Conservation (phyloP, 1,140 invertebrate genomes). For the Cotesia chilonis region DNA sequence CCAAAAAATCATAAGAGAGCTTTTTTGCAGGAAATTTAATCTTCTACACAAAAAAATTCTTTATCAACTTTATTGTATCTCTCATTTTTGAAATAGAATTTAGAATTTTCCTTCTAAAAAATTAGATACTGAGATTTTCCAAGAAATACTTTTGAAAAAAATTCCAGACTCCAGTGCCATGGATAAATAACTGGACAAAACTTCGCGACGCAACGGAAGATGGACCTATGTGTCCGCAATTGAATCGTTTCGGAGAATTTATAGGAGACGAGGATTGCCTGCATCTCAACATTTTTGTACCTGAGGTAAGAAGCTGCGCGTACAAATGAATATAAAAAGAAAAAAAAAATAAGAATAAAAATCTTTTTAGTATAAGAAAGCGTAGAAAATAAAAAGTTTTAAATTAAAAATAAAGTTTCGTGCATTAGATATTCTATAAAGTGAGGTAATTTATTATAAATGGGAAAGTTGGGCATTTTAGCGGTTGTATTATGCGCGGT, state of each 20-base stretch:
- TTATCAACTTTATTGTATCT: no score
- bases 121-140: no score
- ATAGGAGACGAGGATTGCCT: slow-evolving; percentile 60
- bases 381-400: no score
- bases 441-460: neutral
- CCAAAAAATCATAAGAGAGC: no score
- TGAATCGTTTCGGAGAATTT: slow-evolving; percentile 2
- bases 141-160: no score
- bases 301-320: slow-evolving; percentile 45
- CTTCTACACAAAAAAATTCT: no score
- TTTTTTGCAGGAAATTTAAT: no score
- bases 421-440: neutral
- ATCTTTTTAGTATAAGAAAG: no score
- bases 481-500: neutral
- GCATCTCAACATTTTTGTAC: slow-evolving; percentile 58
- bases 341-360: neutral
- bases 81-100: no score
- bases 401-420: no score
- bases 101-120: no score
- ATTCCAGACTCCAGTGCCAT: slow-evolving; percentile 51
- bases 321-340: neutral
- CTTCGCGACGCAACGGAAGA: slow-evolving; percentile 52
- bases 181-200: slow-evolving; percentile 52
- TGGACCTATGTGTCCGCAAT: slow-evolving; percentile 57
- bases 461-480: slow-evolving; percentile 11